A percentile compares a stretch with the other conserved stretches of the same genome.
Evolutionary conservation across 2,797 vertebrate genomes (phyloP).

Genomic region (Chelon labrosus): DNA sequence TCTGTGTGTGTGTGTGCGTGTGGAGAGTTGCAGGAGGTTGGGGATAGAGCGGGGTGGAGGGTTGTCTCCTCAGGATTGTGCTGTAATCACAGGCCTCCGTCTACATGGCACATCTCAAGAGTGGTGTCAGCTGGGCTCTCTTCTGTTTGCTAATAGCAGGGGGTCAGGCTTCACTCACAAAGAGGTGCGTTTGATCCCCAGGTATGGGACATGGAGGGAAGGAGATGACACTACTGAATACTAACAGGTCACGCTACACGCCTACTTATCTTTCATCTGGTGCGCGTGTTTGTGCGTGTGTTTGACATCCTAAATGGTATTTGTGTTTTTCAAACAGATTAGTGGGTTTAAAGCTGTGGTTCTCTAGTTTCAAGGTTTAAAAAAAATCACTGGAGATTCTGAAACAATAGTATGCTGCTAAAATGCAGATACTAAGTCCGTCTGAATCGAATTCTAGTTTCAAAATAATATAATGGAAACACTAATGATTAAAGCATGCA

Average conservation of each 20-base stretch:
- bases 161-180: constrained; percentile 80
- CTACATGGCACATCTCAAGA: constrained; percentile 82
- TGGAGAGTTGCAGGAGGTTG: constrained; percentile 49
- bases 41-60: constrained; percentile 64
- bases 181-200: constrained; percentile 83
- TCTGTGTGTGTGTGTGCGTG: constrained; percentile 39
- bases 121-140: constrained; percentile 83
- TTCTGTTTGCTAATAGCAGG: constrained; percentile 84
- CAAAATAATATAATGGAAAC: background rate
- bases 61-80: constrained; percentile 79
- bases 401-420: background rate
- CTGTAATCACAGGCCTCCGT: constrained; percentile 83
- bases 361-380: constrained; percentile 5
- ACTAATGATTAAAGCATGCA: constrained; percentile 4
- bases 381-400: background rate
- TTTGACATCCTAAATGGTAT: constrained; percentile 39
- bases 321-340: constrained; percentile 41
- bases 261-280: constrained; percentile 63
- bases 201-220: constrained; percentile 72
- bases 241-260: constrained; percentile 65
- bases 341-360: constrained; percentile 11
- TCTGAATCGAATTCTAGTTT: background rate
- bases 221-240: constrained; percentile 76
- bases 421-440: background rate
- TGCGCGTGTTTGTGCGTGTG: constrained; percentile 24